Percentiles rank a stretch among this genome's conserved stretches.
phyloP scores from a whole-genome alignment of 2,797 vertebrate genomes.

The Oreochromis mossambicus region DNA sequence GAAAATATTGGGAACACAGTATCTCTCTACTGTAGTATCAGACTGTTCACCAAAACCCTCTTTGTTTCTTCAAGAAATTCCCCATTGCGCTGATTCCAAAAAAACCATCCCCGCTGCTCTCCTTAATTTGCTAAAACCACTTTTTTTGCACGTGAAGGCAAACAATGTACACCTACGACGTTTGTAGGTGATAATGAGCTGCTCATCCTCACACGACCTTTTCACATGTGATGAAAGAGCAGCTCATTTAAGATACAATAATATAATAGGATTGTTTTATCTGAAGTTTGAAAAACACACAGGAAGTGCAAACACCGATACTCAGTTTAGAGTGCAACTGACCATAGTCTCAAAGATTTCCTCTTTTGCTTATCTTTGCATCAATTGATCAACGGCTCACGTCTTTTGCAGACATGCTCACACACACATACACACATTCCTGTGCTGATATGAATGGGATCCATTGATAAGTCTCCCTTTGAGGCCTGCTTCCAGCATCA shows the following conservation, averaged over 20 bases:
- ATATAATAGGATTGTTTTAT: background rate
- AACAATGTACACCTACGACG: background rate
- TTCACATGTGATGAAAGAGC: background rate
- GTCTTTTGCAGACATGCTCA: background rate
- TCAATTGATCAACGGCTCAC: conserved; percentile 51
- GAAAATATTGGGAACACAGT: conserved; percentile 8
- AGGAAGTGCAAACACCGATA: background rate
- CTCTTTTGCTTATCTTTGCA: conserved; percentile 28
- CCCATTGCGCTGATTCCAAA: background rate
- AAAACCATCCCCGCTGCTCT: background rate
- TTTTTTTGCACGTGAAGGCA: background rate
- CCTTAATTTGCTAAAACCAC: background rate
- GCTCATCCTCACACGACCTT: background rate
- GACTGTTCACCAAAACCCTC: conserved; percentile 1
- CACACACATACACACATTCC: conserved; percentile 30
- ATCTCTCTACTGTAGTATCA: background rate
- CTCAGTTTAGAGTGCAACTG: conserved; percentile 22
- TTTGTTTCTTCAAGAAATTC: conserved; percentile 28
- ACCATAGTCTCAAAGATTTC: conserved; percentile 40
- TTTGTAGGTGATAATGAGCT: background rate
- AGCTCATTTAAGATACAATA: background rate
- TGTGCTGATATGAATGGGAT: conserved; percentile 55
- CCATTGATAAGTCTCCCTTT: conserved; percentile 60
- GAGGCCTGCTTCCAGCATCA: conserved; percentile 40
- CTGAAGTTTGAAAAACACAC: background rate